Conservation (phyloP, 2,113 vertebrate genomes). For the Melospiza georgiana region DNA sequence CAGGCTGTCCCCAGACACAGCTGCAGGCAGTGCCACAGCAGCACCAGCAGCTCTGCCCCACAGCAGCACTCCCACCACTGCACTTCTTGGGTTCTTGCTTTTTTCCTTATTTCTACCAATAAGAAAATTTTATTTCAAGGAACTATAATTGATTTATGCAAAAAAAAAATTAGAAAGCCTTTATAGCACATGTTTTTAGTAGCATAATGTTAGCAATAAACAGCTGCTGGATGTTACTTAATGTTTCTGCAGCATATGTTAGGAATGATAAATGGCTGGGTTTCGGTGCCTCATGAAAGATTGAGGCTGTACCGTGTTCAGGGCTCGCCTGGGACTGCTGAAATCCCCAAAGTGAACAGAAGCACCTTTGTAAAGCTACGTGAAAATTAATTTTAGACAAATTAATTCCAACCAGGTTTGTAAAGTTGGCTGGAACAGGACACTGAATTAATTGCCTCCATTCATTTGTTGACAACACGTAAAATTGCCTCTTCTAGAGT, state of each 20-base stretch:
- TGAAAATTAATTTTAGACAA: neutral
- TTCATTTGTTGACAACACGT: neutral
- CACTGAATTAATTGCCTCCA: neutral
- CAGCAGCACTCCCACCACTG: too few relatives aligned
- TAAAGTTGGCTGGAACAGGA: neutral
- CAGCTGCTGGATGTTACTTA: slow-evolving; percentile 8
- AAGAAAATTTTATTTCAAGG: neutral
- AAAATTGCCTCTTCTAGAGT: neutral
- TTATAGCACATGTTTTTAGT: neutral
- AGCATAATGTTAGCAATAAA: neutral
- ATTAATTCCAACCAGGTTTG: neutral
- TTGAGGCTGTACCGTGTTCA: neutral
- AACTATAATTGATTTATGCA: neutral
- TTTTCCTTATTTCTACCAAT: neutral
- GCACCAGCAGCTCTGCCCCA: neutral
- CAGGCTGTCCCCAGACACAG: neutral
- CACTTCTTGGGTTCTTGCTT: neutral
- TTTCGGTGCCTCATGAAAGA: neutral
- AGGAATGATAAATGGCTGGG: neutral
- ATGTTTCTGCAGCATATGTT: neutral
- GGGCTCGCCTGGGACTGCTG: neutral
- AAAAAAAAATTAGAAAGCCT: neutral
- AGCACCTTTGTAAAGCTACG: neutral
- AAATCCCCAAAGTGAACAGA: neutral
- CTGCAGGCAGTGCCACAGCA: neutral